Evolutionary conservation across 2,113 vertebrate genomes (phyloP), one percentile per base, ranked within the genome.

Genomic region (Spheniscus mendiculus): DNA sequence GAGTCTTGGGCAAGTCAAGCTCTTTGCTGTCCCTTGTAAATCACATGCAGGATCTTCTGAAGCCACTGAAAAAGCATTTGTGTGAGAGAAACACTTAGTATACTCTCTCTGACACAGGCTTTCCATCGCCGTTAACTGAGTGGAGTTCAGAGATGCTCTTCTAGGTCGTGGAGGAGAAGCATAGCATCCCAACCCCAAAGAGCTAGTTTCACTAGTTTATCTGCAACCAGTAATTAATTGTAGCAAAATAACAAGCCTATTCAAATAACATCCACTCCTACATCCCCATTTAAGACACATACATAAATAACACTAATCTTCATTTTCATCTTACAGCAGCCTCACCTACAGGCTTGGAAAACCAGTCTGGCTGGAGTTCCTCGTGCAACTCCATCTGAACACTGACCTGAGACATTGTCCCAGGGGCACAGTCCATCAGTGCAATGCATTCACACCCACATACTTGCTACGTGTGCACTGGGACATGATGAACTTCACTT

Each of bases 391-490:
- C 38, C 38, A 6, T 21, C n/a, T n/a, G 19, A 18, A 45, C 34
- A 14, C 12, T 20, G 38, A 47, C n/a, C 52, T 38, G 10, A 72
- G 69, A 61, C 10, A 16, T 29, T 5, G 0, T 56, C 42, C 22
- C 27, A 65, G 50, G 9, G 49, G 16, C 14, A 42, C 9, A 34
- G 27, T 18, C 62, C 19, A 42, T 10, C 3, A 30, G 17, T 12
- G 7, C n/a, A 61, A 32, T n/a, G 18, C 20, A 22, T 40, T 74
- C 65, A 71, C 22, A 32, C 14, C 38, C 63, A 78, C 36, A 20
- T 36, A 11, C 11, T 40, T 61, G 14, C 40, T 47, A 9, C 0
- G 0, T 25, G 15, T 70, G 44, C n/a, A 34, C 63, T 49, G n/a
- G 45, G 36, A 70, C 22, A 34, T 53, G 7, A 45, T 23, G 42